These are phyloP conservation scores for Phyllotreta striolata DNA, from an alignment of 2,888 invertebrate species.

Conservation along the genomic window DNA sequence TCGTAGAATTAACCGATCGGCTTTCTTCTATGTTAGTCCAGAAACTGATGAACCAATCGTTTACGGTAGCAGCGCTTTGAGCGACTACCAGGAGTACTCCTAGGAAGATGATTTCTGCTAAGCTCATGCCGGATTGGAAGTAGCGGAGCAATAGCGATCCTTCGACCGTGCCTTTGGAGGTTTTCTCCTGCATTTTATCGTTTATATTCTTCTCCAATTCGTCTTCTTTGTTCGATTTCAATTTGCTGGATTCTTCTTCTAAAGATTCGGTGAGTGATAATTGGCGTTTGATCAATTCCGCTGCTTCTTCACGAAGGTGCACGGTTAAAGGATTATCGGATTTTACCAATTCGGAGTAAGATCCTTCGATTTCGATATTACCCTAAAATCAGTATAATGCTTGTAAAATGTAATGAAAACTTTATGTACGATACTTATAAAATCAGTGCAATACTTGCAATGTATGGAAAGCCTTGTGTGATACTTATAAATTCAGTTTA, in stretches of 20 bases:
- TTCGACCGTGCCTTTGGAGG: constrained; percentile 67
- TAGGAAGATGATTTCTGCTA: constrained; percentile 47
- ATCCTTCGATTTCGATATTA: constrained; percentile 14
- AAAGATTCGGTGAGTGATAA: constrained; percentile 4
- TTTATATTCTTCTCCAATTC: constrained; percentile 60
- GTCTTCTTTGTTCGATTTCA: constrained; percentile 51
- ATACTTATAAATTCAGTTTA: no score
- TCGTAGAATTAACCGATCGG: background rate
- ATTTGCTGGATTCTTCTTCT: constrained; percentile 54
- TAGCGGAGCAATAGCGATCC: constrained; percentile 67
- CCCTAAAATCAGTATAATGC: constrained; percentile 12
- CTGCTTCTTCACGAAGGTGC: constrained; percentile 13
- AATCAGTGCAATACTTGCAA: no score
- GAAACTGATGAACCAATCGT: constrained; percentile 77
- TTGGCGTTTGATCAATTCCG: constrained; percentile 41
- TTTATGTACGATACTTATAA: no score
- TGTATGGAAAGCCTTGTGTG: no score
- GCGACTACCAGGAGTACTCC: constrained; percentile 64
- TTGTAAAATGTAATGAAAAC: no score
- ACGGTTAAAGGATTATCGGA: constrained; percentile 12
- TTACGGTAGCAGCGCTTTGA: constrained; percentile 69
- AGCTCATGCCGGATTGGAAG: constrained; percentile 64
- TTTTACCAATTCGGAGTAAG: constrained; percentile 8
- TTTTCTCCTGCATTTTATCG: constrained; percentile 64
- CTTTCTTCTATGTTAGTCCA: constrained; percentile 52